phyloP scores from a whole-genome alignment of 2,888 invertebrate genomes.

The Cephonodes hylas region DNA sequence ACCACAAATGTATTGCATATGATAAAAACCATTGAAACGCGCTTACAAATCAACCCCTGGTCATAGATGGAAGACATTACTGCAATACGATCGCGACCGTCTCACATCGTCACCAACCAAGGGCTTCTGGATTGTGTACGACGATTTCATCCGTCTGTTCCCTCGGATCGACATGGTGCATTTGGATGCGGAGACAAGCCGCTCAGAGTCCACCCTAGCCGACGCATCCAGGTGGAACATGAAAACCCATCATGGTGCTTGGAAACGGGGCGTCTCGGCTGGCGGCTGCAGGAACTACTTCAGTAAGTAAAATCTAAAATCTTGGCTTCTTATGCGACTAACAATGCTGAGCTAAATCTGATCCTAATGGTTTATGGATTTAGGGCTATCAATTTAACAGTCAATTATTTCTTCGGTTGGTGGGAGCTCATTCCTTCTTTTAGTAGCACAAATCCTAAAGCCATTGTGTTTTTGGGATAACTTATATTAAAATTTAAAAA shows the following conservation, averaged over 20 bases:
- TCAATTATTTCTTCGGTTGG: neutral
- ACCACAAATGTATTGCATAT: neutral
- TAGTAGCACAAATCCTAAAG: no score
- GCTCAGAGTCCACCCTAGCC: constrained; percentile 90
- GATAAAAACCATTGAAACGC: neutral
- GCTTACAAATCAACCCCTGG: neutral
- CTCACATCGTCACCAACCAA: constrained; percentile 83
- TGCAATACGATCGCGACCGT: constrained; percentile 77
- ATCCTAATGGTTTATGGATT: no score
- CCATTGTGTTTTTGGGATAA: no score
- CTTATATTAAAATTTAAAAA: no score
- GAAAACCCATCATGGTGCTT: constrained; percentile 91
- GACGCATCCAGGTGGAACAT: constrained; percentile 92
- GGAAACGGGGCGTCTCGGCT: constrained; percentile 93
- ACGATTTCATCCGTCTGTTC: constrained; percentile 91
- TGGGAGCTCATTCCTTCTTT: neutral
- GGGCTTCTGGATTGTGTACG: constrained; percentile 92
- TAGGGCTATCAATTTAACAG: no score
- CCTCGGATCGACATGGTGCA: constrained; percentile 92
- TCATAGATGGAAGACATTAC: constrained; percentile 12
- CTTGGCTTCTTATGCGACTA: neutral
- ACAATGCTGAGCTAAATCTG: neutral
- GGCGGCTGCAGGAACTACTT: constrained; percentile 95
- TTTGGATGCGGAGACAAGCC: constrained; percentile 91
- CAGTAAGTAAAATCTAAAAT: constrained; percentile 69